Evolutionary conservation across 2,888 invertebrate species (phyloP).

Genomic region (Nymphalis polychloros): DNA sequence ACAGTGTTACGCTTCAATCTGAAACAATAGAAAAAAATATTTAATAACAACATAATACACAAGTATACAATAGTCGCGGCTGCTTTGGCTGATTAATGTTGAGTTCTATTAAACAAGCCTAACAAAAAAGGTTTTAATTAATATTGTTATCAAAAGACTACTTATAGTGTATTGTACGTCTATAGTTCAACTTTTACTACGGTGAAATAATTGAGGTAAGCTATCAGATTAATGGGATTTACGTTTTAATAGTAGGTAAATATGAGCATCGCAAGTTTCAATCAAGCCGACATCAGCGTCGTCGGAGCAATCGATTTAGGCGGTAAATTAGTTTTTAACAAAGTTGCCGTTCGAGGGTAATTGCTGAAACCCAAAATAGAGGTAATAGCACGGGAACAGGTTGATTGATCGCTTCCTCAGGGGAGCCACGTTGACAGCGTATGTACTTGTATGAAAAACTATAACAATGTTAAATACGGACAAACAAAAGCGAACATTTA

Average conservation of each 20-base stretch:
- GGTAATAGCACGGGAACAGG: conserved; percentile 42
- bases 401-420: conserved; percentile 41
- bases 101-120: not conserved
- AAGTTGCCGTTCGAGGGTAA: conserved; percentile 52
- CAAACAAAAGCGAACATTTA: too few relatives aligned
- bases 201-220: not conserved
- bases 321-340: conserved; percentile 58
- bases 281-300: conserved; percentile 34
- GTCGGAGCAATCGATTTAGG: conserved; percentile 47
- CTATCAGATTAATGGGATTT: not conserved
- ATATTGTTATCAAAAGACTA: too few relatives aligned
- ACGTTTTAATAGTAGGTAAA: not conserved
- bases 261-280: conserved; percentile 22
- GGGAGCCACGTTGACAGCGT: conserved; percentile 25
- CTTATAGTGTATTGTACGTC: too few relatives aligned
- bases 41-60: not conserved
- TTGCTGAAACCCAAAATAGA: conserved; percentile 51
- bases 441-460: conserved; percentile 33
- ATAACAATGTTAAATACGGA: not conserved
- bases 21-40: conserved; percentile 57
- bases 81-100: too few relatives aligned
- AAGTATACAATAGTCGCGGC: too few relatives aligned
- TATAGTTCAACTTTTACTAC: not conserved
- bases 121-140: too few relatives aligned
- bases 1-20: conserved; percentile 45